phyloP scores from a whole-genome alignment of 2,113 vertebrate species.

The Peucedramus taeniatus region DNA sequence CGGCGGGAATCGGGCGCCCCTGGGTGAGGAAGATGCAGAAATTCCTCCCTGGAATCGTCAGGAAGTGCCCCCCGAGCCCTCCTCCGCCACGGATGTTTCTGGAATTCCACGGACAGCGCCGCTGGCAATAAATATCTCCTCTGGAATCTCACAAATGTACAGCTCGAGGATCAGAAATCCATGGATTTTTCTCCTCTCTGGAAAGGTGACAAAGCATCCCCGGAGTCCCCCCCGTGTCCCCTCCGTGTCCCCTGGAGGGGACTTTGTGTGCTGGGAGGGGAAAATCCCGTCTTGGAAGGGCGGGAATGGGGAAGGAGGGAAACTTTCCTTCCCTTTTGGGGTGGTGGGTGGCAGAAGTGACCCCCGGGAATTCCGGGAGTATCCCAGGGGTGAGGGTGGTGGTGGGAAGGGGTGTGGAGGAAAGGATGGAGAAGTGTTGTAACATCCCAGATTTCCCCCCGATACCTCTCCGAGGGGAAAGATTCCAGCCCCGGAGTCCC shows the following conservation, averaged over 20 bases:
- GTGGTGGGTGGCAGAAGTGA: background rate
- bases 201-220: background rate
- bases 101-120: rapidly evolving
- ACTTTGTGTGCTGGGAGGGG: background rate
- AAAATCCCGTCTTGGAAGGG: background rate
- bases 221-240: background rate
- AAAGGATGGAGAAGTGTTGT: background rate
- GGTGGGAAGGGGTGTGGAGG: background rate
- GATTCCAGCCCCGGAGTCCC: background rate
- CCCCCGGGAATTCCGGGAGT: background rate
- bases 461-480: background rate
- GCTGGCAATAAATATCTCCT: background rate
- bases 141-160: background rate
- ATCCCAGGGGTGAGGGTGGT: background rate
- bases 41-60: background rate
- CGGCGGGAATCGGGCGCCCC: rapidly evolving
- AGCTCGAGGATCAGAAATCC: conserved; percentile 20
- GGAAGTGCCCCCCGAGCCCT: background rate
- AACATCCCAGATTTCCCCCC: background rate
- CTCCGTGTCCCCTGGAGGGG: background rate
- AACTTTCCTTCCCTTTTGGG: rapidly evolving
- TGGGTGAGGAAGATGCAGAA: background rate
- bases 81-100: rapidly evolving
- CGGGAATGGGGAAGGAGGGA: background rate
- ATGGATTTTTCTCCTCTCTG: background rate